A percentile compares a stretch with the other conserved stretches of the same genome.
Evolutionary conservation across 2,888 invertebrate genomes (phyloP).

Genomic region (Sminthurides aquaticus): DNA sequence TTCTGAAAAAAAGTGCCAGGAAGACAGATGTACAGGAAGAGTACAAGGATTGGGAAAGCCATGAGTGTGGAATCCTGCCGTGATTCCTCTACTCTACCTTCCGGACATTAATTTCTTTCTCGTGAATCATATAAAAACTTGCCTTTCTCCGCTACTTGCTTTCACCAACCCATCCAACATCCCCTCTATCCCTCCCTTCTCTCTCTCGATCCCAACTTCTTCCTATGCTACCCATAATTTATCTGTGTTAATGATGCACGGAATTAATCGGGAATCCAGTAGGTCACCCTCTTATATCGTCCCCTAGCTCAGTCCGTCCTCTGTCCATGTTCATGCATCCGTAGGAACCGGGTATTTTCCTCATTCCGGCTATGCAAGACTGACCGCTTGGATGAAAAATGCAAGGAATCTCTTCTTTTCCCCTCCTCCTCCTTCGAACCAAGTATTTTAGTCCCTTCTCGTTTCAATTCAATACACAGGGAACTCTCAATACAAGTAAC

Average conservation of each 20-base stretch:
- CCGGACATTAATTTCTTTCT: constrained; percentile 36
- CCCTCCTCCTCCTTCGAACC: too few species aligned
- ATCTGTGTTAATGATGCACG: background rate
- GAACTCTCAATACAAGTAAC: too few species aligned
- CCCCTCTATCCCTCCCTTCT: too few species aligned
- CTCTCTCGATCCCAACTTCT: too few species aligned
- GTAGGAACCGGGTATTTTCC: too few species aligned
- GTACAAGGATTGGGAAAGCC: background rate
- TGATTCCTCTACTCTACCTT: constrained; percentile 28
- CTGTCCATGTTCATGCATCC: too few species aligned
- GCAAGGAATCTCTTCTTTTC: background rate
- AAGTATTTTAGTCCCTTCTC: too few species aligned
- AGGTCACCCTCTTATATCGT: background rate
- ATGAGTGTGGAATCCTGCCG: constrained; percentile 26
- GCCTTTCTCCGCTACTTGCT: too few species aligned
- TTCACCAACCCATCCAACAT: too few species aligned
- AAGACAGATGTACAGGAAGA: background rate
- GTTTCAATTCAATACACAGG: too few species aligned
- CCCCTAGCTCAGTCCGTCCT: too few species aligned
- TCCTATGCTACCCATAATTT: background rate
- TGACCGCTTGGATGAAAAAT: background rate
- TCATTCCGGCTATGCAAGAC: too few species aligned
- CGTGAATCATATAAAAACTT: constrained; percentile 1
- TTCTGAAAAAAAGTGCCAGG: background rate
- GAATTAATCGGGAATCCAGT: background rate